Percentiles rank a stretch among this genome's conserved stretches.
phyloP scores from a whole-genome alignment of 2,888 invertebrate species.

The Drosophila lacicola region DNA sequence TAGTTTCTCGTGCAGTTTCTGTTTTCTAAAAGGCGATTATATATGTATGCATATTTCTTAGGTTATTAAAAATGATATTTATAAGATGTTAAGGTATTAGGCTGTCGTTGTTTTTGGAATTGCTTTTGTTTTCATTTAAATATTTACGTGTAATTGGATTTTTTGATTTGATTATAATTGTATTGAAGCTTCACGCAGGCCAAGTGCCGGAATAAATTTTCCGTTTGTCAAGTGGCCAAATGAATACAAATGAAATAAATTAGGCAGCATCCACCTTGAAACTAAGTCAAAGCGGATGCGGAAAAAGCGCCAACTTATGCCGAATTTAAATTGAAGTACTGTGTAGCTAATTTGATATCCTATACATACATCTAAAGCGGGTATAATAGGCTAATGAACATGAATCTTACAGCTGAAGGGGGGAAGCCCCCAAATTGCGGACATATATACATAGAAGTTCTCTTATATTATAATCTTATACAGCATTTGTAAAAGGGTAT shows the following conservation, averaged over 20 bases:
- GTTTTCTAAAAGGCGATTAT: too few species aligned
- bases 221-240: constrained; percentile 35
- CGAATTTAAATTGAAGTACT: constrained; percentile 42
- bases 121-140: neutral
- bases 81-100: too few species aligned
- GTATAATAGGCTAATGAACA: neutral
- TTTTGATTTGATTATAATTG: constrained; percentile 29
- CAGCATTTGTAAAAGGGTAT: neutral
- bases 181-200: constrained; percentile 4
- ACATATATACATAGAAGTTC: too few species aligned
- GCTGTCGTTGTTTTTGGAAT: too few species aligned
- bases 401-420: neutral
- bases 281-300: constrained; percentile 12
- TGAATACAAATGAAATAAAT: constrained; percentile 70
- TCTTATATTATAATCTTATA: too few species aligned
- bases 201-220: constrained; percentile 23
- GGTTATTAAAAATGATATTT: too few species aligned
- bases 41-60: too few species aligned
- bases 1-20: too few species aligned
- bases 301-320: constrained; percentile 3
- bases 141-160: constrained; percentile 14
- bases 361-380: neutral
- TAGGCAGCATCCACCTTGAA: constrained; percentile 35
- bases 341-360: constrained; percentile 12
- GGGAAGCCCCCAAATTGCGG: neutral